Evolutionary conservation across 2,888 invertebrate genomes (phyloP).

Genomic region (Ichneumoninae sp.): DNA sequence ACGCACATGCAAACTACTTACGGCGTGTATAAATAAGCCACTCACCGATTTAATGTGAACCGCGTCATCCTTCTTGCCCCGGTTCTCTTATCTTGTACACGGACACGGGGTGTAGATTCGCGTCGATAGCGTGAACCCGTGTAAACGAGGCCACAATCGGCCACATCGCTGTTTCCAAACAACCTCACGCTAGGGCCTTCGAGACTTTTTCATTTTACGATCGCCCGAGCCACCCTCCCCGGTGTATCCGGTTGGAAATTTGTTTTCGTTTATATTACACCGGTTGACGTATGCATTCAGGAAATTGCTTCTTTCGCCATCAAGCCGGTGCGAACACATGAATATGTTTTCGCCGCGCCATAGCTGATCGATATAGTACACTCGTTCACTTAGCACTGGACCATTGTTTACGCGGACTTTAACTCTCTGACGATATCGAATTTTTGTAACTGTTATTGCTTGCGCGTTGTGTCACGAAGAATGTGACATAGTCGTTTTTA

Average conservation of each 20-base stretch:
- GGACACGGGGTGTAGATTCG: slow-evolving; percentile 4
- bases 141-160: slow-evolving; percentile 20
- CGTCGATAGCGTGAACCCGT: not conserved
- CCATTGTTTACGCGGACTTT: not conserved
- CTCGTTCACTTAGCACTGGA: not conserved
- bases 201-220: slow-evolving; percentile 45
- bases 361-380: not conserved
- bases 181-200: slow-evolving; percentile 1
- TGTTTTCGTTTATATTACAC: slow-evolving; percentile 24
- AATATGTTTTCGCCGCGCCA: not conserved
- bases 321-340: slow-evolving; percentile 17
- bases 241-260: slow-evolving; percentile 46
- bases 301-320: slow-evolving; percentile 65
- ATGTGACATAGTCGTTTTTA: not conserved
- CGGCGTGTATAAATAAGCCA: slow-evolving; percentile 45
- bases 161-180: slow-evolving; percentile 7
- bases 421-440: not conserved
- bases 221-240: slow-evolving; percentile 6
- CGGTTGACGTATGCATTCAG: slow-evolving; percentile 51
- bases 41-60: slow-evolving; percentile 43
- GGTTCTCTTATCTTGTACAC: slow-evolving; percentile 24
- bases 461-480: not conserved
- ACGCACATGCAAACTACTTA: slow-evolving; percentile 29
- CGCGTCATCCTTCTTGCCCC: slow-evolving; percentile 22
- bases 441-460: not conserved